phyloP scores from a whole-genome alignment of 2,797 vertebrate species.

The Nannoperca australis region DNA sequence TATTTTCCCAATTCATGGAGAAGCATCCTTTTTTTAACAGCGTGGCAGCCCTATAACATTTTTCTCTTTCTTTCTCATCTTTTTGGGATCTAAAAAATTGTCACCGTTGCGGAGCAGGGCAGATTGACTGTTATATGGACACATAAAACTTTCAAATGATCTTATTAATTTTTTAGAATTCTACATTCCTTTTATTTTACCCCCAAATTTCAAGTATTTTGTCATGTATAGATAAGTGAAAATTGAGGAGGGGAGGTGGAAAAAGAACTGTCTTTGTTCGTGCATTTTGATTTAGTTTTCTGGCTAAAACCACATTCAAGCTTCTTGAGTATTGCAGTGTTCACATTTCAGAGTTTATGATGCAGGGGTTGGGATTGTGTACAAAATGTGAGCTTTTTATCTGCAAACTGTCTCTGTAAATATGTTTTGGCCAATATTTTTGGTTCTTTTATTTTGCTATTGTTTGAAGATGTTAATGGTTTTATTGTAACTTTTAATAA shows the following conservation, averaged over 20 bases:
- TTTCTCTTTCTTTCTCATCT: conserved; percentile 73
- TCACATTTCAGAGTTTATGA: conserved; percentile 88
- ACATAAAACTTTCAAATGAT: conserved; percentile 79
- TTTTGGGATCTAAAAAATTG: conserved; percentile 78
- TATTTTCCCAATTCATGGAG: conserved; percentile 79
- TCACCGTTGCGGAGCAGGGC: conserved; percentile 61
- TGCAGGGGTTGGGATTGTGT: conserved; percentile 82
- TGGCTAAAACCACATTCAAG: conserved; percentile 84
- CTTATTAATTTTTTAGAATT: conserved; percentile 83
- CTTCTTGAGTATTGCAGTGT: conserved; percentile 88
- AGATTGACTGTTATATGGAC: conserved; percentile 85
- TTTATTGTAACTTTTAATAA: conserved; percentile 90
- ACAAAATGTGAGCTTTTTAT: conserved; percentile 92
- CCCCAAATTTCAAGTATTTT: conserved; percentile 85
- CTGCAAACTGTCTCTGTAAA: conserved; percentile 94
- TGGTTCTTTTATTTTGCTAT: conserved; percentile 94
- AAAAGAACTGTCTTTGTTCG: conserved; percentile 81
- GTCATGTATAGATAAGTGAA: conserved; percentile 84
- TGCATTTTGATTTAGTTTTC: conserved; percentile 80
- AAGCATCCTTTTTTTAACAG: conserved; percentile 78
- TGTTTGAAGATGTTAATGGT: conserved; percentile 90
- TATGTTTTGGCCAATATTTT: conserved; percentile 93
- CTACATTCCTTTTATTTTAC: conserved; percentile 85
- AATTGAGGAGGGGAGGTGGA: conserved; percentile 75
- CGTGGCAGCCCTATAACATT: conserved; percentile 84